Base-by-base conservation (phyloP, 2,797 vertebrate species). In the Mormyrus proboscirostris region DNA sequence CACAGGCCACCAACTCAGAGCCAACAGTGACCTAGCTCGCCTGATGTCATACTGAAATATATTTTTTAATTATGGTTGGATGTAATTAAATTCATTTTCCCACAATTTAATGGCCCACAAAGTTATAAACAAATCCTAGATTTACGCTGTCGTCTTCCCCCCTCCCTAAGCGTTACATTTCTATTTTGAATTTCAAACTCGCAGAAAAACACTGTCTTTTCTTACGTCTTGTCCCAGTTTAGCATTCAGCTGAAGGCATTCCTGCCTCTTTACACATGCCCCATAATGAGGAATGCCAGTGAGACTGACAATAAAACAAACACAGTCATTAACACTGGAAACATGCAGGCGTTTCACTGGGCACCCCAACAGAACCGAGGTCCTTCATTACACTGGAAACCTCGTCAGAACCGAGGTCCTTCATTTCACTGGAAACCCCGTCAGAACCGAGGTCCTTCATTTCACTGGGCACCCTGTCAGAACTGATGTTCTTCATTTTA, bases 1-100 rank as follows among this genome's bases (percentile, higher is more conserved):
- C 88, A 89, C 47, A 29, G 89, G 90, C 89, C 92, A 57, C 87
- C 88, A 90, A 85, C 55, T 44, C 73, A 1, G 19, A 44, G 91
- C 91, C 91, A 93, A 91, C 90, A 88, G 91, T 92, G 90, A 90
- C 65, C 86, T 91, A 91, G 90, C 51, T 53, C 41, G 76, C 25
- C 86, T 92, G 88, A 93, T 89, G 91, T 91, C 85, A 94, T 88
- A 88, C 38, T 86, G 59, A 90, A 87, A 89, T 91, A 87, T 90
- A 90, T 90, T 90, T 91, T 69, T 91, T 91, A 91, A 92, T 91
- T 91, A 89, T 85, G 41, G 88, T 89, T 89, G 89, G 76, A 89
- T 92, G 22, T 53, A 90, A 88, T 91, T 88, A 90, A 62, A 33
- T 41, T 79, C 44, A 79, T 5, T 51, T 87, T 91, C 89, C 73